Base-by-base conservation (phyloP, 2,888 invertebrate species). In the Ramazzottius varieornatus region DNA sequence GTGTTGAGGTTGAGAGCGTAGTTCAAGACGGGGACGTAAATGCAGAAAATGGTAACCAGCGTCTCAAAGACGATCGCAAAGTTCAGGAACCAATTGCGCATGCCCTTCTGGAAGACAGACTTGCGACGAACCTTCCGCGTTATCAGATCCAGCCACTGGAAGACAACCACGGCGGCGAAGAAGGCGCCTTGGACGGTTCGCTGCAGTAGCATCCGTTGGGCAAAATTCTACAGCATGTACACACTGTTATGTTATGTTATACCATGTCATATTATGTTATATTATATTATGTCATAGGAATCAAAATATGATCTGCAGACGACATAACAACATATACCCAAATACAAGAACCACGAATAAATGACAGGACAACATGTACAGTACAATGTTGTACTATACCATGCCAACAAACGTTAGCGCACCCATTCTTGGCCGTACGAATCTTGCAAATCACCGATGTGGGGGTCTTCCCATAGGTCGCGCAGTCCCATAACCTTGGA, bases 361-460 rank as follows among this genome's bases (percentile, higher is more conserved):
- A n/a, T n/a, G n/a, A n/a, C n/a, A n/a, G n/a, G n/a, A n/a, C n/a
- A n/a, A n/a, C n/a, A n/a, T n/a, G n/a, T n/a, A n/a, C n/a, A n/a
- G n/a, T n/a, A n/a, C n/a, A n/a, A n/a, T n/a, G n/a, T n/a, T n/a
- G n/a, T n/a, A n/a, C n/a, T n/a, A n/a, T n/a, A n/a, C n/a, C n/a
- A n/a, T n/a, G n/a, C n/a, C n/a, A n/a, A n/a, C n/a, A n/a, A n/a
- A n/a, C n/a, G n/a, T 13, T 40, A 40, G 24, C 20, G 4, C 29
- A 54, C 54, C 54, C 54, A 54, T 74, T 78, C 77, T 70, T 78
- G 78, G 66, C 78, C 78, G 69, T 79, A 79, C 32, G 77, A 77
- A 69, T 79, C 79, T 68, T 75, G 73, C 64, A 79, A 73, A 71
- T 79, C 78, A 70, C 78, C 79, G 70, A 78, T 73, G 63, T 76